Conservation (phyloP, 2,797 vertebrate species). For the Acestrorhynchus altus region DNA sequence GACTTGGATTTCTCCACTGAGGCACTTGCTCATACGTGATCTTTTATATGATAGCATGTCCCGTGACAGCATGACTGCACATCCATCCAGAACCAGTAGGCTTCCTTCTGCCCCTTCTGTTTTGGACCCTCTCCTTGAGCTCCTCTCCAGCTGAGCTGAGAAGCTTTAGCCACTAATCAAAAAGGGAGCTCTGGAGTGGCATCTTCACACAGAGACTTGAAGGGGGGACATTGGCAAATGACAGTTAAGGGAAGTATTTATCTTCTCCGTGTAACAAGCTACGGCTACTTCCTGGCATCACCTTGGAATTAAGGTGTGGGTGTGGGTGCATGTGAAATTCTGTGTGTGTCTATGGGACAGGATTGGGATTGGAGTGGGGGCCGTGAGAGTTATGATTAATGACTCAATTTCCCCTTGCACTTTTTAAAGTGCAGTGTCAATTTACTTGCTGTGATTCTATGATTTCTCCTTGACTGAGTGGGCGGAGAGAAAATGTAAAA, state of each 20-base stretch:
- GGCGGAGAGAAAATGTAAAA: slow-evolving; percentile 57
- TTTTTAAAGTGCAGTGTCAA: slow-evolving; percentile 61
- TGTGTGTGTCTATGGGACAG: slow-evolving; percentile 24
- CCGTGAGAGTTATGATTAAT: slow-evolving; percentile 58
- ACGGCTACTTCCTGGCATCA: slow-evolving; percentile 29
- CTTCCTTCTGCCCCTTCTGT: slow-evolving; percentile 30
- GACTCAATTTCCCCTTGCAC: slow-evolving; percentile 61
- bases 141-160: slow-evolving; percentile 13
- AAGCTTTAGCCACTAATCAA: slow-evolving; percentile 42
- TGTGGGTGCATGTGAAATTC: slow-evolving; percentile 9
- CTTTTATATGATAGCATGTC: slow-evolving; percentile 32
- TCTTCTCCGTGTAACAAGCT: slow-evolving; percentile 49
- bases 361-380: slow-evolving; percentile 42
- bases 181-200: slow-evolving; percentile 28
- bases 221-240: slow-evolving; percentile 52
- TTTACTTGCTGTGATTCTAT: slow-evolving; percentile 60
- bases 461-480: slow-evolving; percentile 58
- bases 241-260: slow-evolving; percentile 57
- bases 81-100: slow-evolving; percentile 33
- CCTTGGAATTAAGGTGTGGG: slow-evolving; percentile 37
- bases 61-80: slow-evolving; percentile 22
- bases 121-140: slow-evolving; percentile 37
- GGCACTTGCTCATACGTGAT: slow-evolving; percentile 14
- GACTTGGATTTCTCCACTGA: slow-evolving; percentile 37
- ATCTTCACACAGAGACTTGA: slow-evolving; percentile 34